phyloP scores from a whole-genome alignment of 2,888 invertebrate genomes.

The Pseudanteris insignis region DNA sequence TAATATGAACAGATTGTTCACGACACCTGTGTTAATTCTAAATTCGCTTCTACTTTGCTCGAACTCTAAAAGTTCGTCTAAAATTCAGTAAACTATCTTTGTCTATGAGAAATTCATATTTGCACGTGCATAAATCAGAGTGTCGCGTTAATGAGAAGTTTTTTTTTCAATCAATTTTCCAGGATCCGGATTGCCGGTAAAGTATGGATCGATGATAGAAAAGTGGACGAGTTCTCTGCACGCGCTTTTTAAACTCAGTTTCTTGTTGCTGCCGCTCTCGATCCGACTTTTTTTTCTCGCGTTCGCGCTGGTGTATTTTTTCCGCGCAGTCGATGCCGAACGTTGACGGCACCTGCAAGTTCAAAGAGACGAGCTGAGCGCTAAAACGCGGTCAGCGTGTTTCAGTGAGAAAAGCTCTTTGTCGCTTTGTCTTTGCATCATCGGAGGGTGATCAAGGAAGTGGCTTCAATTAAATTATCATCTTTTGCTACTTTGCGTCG shows the following conservation, averaged over 20 bases:
- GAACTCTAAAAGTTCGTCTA: too few relatives aligned
- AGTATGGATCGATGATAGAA: too few relatives aligned
- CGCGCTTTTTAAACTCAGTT: conserved; percentile 2
- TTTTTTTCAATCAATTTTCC: too few relatives aligned
- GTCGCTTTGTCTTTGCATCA: conserved; percentile 42
- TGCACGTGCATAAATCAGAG: too few relatives aligned
- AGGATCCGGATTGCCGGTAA: too few relatives aligned
- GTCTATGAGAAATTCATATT: too few relatives aligned
- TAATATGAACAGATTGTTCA: too few relatives aligned
- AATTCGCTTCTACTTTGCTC: too few relatives aligned
- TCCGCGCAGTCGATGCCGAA: conserved; percentile 14
- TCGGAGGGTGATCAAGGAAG: conserved; percentile 42
- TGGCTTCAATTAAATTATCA: conserved; percentile 39
- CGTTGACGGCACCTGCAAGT: conserved; percentile 22
- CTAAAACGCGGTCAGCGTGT: conserved; percentile 43
- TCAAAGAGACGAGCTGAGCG: conserved; percentile 40
- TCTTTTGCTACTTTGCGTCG: conserved; percentile 19
- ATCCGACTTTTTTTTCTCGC: background rate
- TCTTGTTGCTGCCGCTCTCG: conserved; percentile 4
- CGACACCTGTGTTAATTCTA: too few relatives aligned
- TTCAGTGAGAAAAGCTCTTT: conserved; percentile 35
- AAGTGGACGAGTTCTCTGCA: too few relatives aligned
- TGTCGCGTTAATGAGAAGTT: too few relatives aligned
- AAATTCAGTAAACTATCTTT: too few relatives aligned
- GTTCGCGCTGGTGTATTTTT: conserved; percentile 10